A percentile compares a stretch with the other conserved stretches of the same genome.
phyloP scores from a whole-genome alignment of 2,113 vertebrate species.

The Numida meleagris region DNA sequence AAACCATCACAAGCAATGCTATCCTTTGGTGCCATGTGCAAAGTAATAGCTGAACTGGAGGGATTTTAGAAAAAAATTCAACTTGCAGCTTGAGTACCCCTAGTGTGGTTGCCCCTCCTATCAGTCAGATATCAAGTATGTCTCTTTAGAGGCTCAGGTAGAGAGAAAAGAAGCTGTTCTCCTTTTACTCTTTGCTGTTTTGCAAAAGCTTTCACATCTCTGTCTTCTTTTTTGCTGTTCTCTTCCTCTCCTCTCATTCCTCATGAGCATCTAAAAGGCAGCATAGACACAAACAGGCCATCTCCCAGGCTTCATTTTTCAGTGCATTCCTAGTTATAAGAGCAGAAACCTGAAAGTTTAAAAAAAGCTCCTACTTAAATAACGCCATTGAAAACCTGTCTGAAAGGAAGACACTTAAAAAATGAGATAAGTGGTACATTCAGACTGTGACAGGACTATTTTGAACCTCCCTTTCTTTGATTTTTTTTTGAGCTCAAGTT shows the following conservation, averaged over 20 bases:
- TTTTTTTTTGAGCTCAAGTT: constrained; percentile 10
- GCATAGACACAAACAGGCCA: not conserved
- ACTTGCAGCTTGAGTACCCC: not conserved
- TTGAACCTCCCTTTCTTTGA: not conserved
- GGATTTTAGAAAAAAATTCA: not conserved
- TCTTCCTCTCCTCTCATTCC: not conserved
- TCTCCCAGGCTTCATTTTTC: not conserved
- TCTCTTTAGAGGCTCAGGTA: not conserved
- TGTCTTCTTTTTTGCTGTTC: not conserved
- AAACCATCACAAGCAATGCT: not conserved
- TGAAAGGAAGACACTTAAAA: constrained; percentile 24
- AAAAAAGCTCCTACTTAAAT: not conserved
- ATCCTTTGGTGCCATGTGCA: fast-evolving
- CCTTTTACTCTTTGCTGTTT: not conserved
- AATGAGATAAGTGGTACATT: not conserved
- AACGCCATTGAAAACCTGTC: not conserved
- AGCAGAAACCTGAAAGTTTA: not conserved
- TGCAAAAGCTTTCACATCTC: not conserved
- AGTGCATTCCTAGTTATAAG: not conserved
- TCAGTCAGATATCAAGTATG: not conserved
- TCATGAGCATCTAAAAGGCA: not conserved
- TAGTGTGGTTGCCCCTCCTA: fast-evolving
- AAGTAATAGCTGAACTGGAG: not conserved
- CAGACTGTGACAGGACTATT: constrained; percentile 8
- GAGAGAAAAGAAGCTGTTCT: fast-evolving